A percentile compares a stretch with the other conserved stretches of the same genome.
Conservation (phyloP, 2,888 invertebrate species). For the Erebia ligea region DNA sequence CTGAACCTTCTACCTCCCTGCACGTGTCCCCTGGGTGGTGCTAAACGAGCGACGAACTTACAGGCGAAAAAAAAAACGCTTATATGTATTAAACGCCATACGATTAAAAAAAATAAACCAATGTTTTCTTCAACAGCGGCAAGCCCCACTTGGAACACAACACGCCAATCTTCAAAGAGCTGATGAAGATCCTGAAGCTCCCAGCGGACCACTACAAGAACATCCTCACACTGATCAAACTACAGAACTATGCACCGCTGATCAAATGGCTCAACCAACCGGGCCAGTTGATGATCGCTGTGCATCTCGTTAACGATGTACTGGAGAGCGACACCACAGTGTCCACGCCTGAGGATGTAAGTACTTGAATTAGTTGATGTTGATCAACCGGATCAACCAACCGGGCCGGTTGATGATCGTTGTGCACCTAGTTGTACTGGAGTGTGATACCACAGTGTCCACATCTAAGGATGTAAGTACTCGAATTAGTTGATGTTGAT, state of each 20-base stretch:
- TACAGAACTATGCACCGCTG: conserved; percentile 94
- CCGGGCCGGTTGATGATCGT: conserved; percentile 93
- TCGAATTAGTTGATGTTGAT: conserved; percentile 81
- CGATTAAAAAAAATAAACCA: no score
- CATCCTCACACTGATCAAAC: conserved; percentile 91
- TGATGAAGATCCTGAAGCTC: conserved; percentile 95
- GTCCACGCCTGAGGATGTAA: conserved; percentile 90
- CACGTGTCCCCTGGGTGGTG: no score
- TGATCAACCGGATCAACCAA: conserved; percentile 94
- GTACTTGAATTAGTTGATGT: conserved; percentile 54
- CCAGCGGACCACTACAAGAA: conserved; percentile 98
- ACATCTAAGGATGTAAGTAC: conserved; percentile 88
- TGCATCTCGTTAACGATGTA: conserved; percentile 94
- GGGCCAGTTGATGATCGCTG: conserved; percentile 92
- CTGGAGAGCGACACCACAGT: conserved; percentile 95
- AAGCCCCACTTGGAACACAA: conserved; percentile 85
- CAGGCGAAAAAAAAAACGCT: no score
- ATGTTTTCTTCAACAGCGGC: conserved; percentile 77
- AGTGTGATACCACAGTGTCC: conserved; percentile 93
- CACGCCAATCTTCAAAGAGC: conserved; percentile 94
- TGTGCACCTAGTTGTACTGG: conserved; percentile 94
- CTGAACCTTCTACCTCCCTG: no score
- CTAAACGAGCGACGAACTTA: no score
- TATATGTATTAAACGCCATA: no score
- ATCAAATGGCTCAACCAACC: conserved; percentile 93